Conservation (phyloP, 2,113 vertebrate species). For the Salminus brasiliensis region DNA sequence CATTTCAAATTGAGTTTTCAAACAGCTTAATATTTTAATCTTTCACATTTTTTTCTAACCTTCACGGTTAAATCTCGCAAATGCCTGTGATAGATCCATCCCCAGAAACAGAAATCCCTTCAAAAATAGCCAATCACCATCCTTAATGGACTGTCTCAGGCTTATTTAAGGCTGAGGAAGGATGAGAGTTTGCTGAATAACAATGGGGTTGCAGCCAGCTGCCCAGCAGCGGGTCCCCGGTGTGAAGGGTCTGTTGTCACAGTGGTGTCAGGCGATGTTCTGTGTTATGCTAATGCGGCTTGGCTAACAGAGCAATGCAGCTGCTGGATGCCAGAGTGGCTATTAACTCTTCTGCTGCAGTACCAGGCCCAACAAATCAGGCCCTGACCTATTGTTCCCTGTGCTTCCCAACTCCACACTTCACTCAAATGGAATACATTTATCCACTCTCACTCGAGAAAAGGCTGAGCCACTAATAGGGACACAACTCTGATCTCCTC, state of each 20-base stretch:
- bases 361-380: background rate
- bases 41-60: background rate
- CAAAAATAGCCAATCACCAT: background rate
- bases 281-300: conserved; percentile 32
- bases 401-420: background rate
- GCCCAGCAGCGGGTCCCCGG: conserved; percentile 24
- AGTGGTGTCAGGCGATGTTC: conserved; percentile 1
- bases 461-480: background rate
- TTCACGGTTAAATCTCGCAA: background rate
- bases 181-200: conserved; percentile 18
- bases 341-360: conserved; percentile 10
- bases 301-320: conserved; percentile 5
- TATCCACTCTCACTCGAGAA: background rate
- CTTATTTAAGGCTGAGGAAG: conserved; percentile 16
- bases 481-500: background rate
- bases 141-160: conserved; percentile 3
- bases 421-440: background rate
- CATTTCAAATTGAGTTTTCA: background rate
- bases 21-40: background rate
- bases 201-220: conserved; percentile 11
- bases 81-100: background rate
- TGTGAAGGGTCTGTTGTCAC: conserved; percentile 33
- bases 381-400: background rate
- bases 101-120: background rate
- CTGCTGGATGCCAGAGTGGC: conserved; percentile 4